Percentiles rank a stretch among this genome's conserved stretches.
Conservation (phyloP, 1,140 invertebrate genomes). For the Phortica variegata region DNA sequence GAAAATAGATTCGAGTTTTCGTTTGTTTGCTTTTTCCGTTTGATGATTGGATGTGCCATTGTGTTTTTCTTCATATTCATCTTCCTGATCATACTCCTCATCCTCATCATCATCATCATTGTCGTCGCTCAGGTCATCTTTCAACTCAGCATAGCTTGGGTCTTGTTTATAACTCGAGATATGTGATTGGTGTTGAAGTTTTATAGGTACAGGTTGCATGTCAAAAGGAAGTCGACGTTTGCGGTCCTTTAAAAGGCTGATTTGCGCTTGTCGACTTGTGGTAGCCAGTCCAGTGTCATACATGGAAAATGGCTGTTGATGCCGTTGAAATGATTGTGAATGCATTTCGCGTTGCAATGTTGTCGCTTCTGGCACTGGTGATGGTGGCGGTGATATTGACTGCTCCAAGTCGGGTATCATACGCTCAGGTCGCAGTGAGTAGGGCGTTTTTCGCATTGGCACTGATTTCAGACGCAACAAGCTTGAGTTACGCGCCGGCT, state of each 20-base stretch:
- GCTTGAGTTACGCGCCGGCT: constrained; percentile 12
- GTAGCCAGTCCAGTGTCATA: constrained; percentile 8
- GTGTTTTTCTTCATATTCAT: too few species aligned
- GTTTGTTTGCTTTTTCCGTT: constrained; percentile 6
- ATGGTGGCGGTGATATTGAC: constrained; percentile 31
- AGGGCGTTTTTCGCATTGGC: constrained; percentile 38
- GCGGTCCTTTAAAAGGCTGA: neutral
- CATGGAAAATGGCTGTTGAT: too few species aligned
- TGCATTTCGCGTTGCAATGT: too few species aligned
- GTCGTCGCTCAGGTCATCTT: neutral
- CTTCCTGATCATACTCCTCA: neutral
- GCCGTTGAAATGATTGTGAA: too few species aligned
- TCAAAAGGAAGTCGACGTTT: neutral
- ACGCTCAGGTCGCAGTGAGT: constrained; percentile 36
- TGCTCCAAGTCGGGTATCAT: constrained; percentile 40
- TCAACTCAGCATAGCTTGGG: too few species aligned
- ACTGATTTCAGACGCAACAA: constrained; percentile 32
- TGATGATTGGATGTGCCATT: neutral
- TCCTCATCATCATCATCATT: neutral
- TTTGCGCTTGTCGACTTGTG: constrained; percentile 28
- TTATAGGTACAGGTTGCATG: too few species aligned
- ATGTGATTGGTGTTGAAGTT: too few species aligned
- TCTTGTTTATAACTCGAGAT: too few species aligned
- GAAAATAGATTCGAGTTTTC: constrained; percentile 25
- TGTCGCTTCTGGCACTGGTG: constrained; percentile 1